These are phyloP conservation scores for Eira barbara DNA, from an alignment of 2,113 vertebrate species.

Conservation along the genomic window DNA sequence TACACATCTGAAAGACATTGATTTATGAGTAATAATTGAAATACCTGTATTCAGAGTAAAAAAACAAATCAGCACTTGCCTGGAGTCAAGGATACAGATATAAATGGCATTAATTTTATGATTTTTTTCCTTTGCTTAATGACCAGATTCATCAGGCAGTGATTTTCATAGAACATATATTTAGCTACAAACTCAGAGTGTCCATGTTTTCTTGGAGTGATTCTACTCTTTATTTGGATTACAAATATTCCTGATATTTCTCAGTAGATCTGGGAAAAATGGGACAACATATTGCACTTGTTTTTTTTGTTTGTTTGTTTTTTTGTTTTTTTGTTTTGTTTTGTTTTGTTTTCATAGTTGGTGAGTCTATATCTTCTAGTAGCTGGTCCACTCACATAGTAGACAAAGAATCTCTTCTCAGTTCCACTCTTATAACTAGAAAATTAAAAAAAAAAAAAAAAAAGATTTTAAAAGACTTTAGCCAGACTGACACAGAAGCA, in stretches of 20 bases:
- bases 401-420: background rate
- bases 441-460: background rate
- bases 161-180: background rate
- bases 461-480: background rate
- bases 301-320: background rate
- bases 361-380: background rate
- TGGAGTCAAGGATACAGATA: background rate
- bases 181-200: background rate
- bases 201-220: background rate
- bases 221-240: background rate
- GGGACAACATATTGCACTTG: background rate
- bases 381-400: background rate
- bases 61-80: background rate
- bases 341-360: background rate
- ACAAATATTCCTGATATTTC: background rate
- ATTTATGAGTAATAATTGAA: no score
- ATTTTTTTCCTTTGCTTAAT: background rate
- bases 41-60: background rate
- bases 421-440: background rate
- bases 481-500: background rate
- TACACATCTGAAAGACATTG: no score
- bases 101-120: background rate
- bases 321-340: no score
- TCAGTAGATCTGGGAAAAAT: background rate
- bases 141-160: background rate